Evolutionary conservation across 2,888 invertebrate species (phyloP), one percentile per base, ranked within the genome.

Genomic region (Aspidiotus destructor): DNA sequence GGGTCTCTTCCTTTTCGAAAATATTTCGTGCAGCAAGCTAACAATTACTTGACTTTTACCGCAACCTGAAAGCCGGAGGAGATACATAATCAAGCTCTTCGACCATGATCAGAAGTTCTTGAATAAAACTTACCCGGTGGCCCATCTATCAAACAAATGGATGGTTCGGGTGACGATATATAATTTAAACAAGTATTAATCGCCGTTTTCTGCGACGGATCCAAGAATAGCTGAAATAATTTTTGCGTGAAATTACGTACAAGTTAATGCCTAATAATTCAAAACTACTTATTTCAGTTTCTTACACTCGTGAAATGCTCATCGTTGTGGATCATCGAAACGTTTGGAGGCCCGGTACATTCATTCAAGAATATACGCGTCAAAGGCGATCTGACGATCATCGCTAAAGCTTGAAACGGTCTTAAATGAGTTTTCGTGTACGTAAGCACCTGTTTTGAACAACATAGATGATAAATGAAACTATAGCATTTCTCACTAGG

Each of bases 141-240:
- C 7, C 62, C 62, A 52, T 62, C 48, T 7, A 62, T n/a, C 5
- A 62, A 7, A 48, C 62, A 62, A 42, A 62, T 42, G 17, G 16
- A 42, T 5, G 62, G 62, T 11, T 62, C 17, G 13, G 48, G 15
- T 10, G 62, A 62, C 15, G 17, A 2, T 17, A 44, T 48, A 28
- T 16, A 7, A 28, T 62, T 62, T n/a, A 62, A 62, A 52, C 62
- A 62, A 15, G 16, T 62, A 15, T 10, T 15, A 52, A 62, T 52
- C 48, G 62, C 62, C 28, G 8, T 58, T 58, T 28, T 16, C 40
- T 58, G 58, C 8, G 58, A 8, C 28, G 40, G 9, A 40, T 58
- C 58, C 40, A 58, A 28, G 13, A 8, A 58, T 40, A 3, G 17
- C 58, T 58, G 58, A 1, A 17, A 58, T 8, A 17, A 28, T 13